Conservation (phyloP, 1,140 invertebrate genomes). For the Calliopsis andreniformis region DNA sequence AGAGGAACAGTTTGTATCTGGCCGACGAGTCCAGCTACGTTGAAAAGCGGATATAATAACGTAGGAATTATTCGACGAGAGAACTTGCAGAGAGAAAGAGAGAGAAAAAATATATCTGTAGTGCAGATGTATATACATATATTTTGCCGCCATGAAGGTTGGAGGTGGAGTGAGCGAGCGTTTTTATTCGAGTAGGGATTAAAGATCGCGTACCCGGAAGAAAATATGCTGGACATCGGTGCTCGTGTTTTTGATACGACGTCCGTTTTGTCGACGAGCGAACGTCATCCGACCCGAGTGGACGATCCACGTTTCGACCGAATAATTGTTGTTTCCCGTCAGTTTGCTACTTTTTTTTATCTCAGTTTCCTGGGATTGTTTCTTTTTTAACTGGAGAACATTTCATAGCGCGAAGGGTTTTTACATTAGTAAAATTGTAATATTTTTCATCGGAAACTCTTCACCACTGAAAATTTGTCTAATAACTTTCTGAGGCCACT, state of each 20-base stretch:
- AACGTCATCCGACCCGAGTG: not conserved
- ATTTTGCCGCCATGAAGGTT: slow-evolving; percentile 9
- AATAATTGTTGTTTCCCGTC: not conserved
- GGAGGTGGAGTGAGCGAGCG: not conserved
- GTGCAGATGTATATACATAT: not conserved
- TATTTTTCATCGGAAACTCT: no score
- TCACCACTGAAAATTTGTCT: no score
- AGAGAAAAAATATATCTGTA: not conserved
- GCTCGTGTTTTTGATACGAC: slow-evolving; percentile 28
- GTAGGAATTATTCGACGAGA: slow-evolving; percentile 53
- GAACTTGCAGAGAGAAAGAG: not conserved
- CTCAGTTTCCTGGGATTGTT: not conserved
- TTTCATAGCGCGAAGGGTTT: not conserved
- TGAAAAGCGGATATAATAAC: slow-evolving; percentile 69
- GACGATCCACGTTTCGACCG: not conserved
- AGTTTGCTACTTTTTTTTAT: not conserved
- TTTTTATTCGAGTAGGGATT: slow-evolving; percentile 48
- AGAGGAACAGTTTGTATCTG: slow-evolving; percentile 43
- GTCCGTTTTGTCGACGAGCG: not conserved
- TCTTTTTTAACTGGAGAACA: not conserved
- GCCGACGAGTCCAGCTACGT: slow-evolving; percentile 12
- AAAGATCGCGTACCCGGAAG: slow-evolving; percentile 27
- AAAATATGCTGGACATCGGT: slow-evolving; percentile 21
- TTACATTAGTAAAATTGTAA: no score
- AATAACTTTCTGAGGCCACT: no score